phyloP scores from a whole-genome alignment of 2,888 invertebrate species.

The Sipha maydis region DNA sequence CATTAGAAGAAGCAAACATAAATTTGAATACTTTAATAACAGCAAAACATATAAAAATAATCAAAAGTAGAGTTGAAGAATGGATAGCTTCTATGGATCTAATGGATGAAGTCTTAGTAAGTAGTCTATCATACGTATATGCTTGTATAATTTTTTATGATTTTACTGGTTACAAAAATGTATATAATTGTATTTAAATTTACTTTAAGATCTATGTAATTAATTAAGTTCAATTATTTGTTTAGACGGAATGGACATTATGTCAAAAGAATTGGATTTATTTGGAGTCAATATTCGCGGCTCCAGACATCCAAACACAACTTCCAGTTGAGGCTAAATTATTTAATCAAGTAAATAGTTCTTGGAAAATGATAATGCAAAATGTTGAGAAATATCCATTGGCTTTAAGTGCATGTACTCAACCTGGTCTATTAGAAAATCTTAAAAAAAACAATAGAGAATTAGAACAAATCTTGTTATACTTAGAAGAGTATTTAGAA shows the following conservation, averaged over 20 bases:
- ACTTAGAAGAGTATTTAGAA: constrained; percentile 88
- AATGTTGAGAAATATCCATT: constrained; percentile 79
- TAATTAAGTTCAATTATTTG: neutral
- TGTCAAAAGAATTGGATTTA: constrained; percentile 98
- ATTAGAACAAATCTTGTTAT: constrained; percentile 89
- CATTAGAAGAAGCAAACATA: constrained; percentile 87
- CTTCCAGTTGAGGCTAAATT: constrained; percentile 96
- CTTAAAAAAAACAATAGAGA: constrained; percentile 80
- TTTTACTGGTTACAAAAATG: neutral
- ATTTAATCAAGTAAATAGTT: constrained; percentile 84
- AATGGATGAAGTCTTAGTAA: constrained; percentile 84
- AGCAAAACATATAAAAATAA: constrained; percentile 71
- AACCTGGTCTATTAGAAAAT: constrained; percentile 84
- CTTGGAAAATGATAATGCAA: constrained; percentile 96
- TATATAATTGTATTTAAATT: neutral
- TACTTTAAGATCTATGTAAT: neutral
- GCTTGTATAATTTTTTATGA: neutral
- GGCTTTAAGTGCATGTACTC: constrained; percentile 85
- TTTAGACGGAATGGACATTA: constrained; percentile 81
- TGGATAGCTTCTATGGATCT: constrained; percentile 82
- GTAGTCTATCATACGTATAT: neutral
- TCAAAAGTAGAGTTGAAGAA: constrained; percentile 83
- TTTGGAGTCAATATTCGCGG: constrained; percentile 94
- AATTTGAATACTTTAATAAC: constrained; percentile 86
- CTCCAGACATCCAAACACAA: constrained; percentile 96